These are phyloP conservation scores for Agrochola macilenta DNA, from an alignment of 2,888 invertebrate genomes.

Conservation along the genomic window DNA sequence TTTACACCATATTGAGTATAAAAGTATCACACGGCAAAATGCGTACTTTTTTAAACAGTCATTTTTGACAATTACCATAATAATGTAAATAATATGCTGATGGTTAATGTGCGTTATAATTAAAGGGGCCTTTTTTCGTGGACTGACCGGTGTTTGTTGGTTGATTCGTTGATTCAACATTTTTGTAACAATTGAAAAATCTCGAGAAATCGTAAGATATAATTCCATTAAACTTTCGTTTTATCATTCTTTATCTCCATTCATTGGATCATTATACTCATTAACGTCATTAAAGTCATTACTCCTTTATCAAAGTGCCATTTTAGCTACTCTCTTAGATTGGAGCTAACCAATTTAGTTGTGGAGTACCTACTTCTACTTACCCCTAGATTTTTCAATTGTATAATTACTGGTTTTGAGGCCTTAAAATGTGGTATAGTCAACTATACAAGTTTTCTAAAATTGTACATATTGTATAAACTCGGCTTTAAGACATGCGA, in stretches of 20 bases:
- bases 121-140: conserved; percentile 68
- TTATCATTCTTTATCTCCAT: conserved; percentile 26
- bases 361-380: conserved; percentile 71
- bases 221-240: conserved; percentile 21
- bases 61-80: conserved; percentile 65
- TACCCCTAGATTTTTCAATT: conserved; percentile 58
- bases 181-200: conserved; percentile 32
- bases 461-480: conserved; percentile 81
- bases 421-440: conserved; percentile 72
- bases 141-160: conserved; percentile 30
- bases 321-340: conserved; percentile 77
- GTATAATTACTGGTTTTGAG: conserved; percentile 60
- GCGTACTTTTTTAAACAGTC: conserved; percentile 63
- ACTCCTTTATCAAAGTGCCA: conserved; percentile 56
- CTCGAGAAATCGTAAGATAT: conserved; percentile 22
- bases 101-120: conserved; percentile 61
- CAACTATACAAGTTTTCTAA: conserved; percentile 74
- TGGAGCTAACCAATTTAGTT: conserved; percentile 81
- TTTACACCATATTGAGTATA: conserved; percentile 41
- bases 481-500: conserved; percentile 87
- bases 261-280: conserved; percentile 24
- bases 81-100: conserved; percentile 72
- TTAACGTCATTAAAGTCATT: conserved; percentile 41
- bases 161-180: conserved; percentile 30
- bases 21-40: conserved; percentile 57